Evolutionary conservation across 30 jellyfish, hydroid and myxozoan species (phyloP), one percentile per base, ranked within the genome.

Genomic region (Cassiopea andromeda): DNA sequence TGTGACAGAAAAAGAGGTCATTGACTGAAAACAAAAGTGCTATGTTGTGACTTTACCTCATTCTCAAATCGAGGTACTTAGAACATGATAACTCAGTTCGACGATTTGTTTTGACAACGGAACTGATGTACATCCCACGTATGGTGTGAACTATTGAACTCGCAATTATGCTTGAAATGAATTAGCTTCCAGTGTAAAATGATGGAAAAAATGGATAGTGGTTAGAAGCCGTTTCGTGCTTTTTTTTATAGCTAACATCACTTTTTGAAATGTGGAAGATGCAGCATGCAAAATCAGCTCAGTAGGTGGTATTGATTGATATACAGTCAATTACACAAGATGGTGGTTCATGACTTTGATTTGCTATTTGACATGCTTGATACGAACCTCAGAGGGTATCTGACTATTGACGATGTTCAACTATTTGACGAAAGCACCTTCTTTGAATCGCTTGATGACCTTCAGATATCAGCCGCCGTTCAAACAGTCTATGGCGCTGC

Each of bases 261-360:
- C 38, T 27, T 27, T 27, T 27, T 27, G 38, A 27, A 27, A 27
- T 27, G 38, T 27, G 38, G 38, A 27, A 27, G 38, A 27, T 27
- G 38, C 38, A 27, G 38, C 38, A 27, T 27, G 38, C 38, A 27
- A 27, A 27, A 27, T 27, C 38, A 27, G 38, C 38, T 27, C 38
- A 27, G 38, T 27, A 27, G 38, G 38, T 27, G 38, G 38, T 27
- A 27, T 54, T 3, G 46, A 16, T 76, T 44, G 14, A 58, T 2
- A 15, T 10, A 79, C 45, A 38, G 58, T 16, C 54, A 12, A 47
- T 27, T 43, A 43, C 46, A 64, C 90, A 78, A 69, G 44, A 93
- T 93, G 98, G 98, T 89, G 4, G 93, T 77, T 44, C 97, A 93
- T 74, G 98, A 93, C 87, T 49, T 93, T 19, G 96, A 89, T 38